Evolutionary conservation across 2,888 invertebrate species (phyloP), one percentile per base, ranked within the genome.

Genomic region (Spodoptera littoralis): DNA sequence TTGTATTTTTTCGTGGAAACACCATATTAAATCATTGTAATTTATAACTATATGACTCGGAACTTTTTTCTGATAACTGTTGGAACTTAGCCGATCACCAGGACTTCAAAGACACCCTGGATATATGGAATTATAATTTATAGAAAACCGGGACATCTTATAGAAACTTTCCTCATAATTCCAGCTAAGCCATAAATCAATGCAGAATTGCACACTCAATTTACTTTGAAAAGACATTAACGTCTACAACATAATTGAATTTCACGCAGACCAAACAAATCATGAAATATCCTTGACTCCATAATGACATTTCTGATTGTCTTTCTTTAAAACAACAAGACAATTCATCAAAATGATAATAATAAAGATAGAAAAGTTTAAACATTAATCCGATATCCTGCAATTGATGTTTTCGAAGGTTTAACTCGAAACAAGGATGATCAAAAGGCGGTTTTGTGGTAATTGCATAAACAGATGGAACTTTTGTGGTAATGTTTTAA

Each of bases 401-500:
- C 70, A 70, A 74, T 74, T 71, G 65, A 65, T 71, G 73, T 71
- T 79, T 67, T 62, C 60, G 65, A 76, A 67, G 66, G 54, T 43
- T 59, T 27, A 50, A 73, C 59, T 78, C 58, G 54, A 49, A 70
- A 67, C 60, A 78, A 76, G 57, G 57, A 55, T 65, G 59, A 70
- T 78, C 73, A 74, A 78, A 77, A 73, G 66, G 18, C 54, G 47
- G 36, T 46, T 24, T 63, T 54, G 56, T n/a, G n/a, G n/a, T n/a
- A n/a, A n/a, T n/a, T n/a, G n/a, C n/a, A n/a, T n/a, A n/a, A n/a
- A n/a, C 43, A 67, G 60, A 58, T 53, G 59, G 49, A 4, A 55
- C 22, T 36, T 62, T 76, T 43, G 55, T 60, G 52, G 44, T 52
- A 69, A 36, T 62, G 54, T 41, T 48, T 44, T 47, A 24, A 30